These are phyloP conservation scores for Leptobrachium leishanense DNA, from an alignment of 2,113 vertebrate species.

Conservation along the genomic window DNA sequence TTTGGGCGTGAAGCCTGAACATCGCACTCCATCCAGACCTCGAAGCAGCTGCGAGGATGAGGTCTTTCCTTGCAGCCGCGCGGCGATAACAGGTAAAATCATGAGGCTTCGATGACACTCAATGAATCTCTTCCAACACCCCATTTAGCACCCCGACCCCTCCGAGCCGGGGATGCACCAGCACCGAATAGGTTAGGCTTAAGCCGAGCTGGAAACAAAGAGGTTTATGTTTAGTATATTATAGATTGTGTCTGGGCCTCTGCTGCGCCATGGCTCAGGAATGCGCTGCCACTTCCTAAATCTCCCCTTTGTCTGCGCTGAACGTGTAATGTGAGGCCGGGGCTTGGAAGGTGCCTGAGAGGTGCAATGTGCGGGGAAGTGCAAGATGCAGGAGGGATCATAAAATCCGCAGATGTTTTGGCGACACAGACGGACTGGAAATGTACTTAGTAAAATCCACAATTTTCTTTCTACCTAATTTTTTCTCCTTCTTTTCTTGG, in stretches of 20 bases:
- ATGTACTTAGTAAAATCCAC: constrained; percentile 4
- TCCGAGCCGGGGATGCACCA: not conserved
- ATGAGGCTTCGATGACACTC: not conserved
- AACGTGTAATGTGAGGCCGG: constrained; percentile 31
- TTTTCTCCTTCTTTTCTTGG: too few species aligned
- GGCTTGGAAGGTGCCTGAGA: constrained; percentile 24
- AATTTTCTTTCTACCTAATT: not conserved
- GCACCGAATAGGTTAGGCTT: not conserved
- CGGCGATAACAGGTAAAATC: not conserved
- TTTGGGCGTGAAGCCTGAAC: not conserved
- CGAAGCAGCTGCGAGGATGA: not conserved
- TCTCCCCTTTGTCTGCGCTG: constrained; percentile 21
- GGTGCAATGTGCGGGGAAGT: constrained; percentile 23
- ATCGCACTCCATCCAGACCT: not conserved
- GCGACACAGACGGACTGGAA: constrained; percentile 12
- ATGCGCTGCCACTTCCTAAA: constrained; percentile 34
- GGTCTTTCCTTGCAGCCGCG: not conserved
- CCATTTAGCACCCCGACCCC: not conserved
- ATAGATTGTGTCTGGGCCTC: constrained; percentile 2
- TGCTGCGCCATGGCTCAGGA: constrained; percentile 13
- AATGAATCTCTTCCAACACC: constrained; percentile 14
- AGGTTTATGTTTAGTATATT: constrained; percentile 17
- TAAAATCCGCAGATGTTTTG: constrained; percentile 43
- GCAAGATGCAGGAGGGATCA: constrained; percentile 18
- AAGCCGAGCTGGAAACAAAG: constrained; percentile 6